These are phyloP conservation scores for Epizoanthus illoricatus DNA, from an alignment of 92 coral and sea anemone genomes.

Conservation along the genomic window DNA sequence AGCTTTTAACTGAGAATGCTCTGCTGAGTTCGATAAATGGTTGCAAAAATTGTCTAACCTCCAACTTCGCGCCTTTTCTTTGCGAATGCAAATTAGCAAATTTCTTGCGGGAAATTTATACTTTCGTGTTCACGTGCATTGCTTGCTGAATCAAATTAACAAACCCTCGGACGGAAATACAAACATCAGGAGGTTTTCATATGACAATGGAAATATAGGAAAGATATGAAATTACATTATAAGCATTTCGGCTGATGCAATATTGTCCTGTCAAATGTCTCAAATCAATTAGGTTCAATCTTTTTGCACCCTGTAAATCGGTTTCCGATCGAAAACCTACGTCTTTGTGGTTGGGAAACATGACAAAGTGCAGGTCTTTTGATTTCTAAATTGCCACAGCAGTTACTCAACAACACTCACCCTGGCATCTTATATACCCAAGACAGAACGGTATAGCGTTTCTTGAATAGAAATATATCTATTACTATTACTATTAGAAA, in stretches of 20 bases:
- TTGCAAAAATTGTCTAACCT: background rate
- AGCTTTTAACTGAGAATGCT: too few species aligned
- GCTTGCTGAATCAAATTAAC: slow-evolving; percentile 6
- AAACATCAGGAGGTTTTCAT: background rate
- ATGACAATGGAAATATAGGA: background rate
- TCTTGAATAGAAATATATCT: background rate
- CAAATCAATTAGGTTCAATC: background rate
- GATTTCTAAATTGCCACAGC: background rate
- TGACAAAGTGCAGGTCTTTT: background rate
- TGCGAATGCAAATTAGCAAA: slow-evolving; percentile 37
- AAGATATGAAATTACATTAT: slow-evolving; percentile 11
- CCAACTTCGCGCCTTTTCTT: slow-evolving; percentile 38
- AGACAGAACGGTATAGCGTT: background rate
- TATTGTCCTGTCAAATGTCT: background rate
- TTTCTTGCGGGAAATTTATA: slow-evolving; percentile 10
- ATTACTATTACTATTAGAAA: too few species aligned
- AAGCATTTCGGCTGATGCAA: slow-evolving; percentile 20
- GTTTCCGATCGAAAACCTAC: background rate
- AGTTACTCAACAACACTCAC: background rate
- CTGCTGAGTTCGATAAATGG: too few species aligned
- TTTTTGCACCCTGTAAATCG: background rate
- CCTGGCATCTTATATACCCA: background rate
- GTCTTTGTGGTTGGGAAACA: slow-evolving; percentile 3
- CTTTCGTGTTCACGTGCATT: too few species aligned
- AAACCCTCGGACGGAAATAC: background rate